Percentiles rank a stretch among this genome's conserved stretches.
phyloP scores from a whole-genome alignment of 2,888 invertebrate genomes.

The Andricus curvator region DNA sequence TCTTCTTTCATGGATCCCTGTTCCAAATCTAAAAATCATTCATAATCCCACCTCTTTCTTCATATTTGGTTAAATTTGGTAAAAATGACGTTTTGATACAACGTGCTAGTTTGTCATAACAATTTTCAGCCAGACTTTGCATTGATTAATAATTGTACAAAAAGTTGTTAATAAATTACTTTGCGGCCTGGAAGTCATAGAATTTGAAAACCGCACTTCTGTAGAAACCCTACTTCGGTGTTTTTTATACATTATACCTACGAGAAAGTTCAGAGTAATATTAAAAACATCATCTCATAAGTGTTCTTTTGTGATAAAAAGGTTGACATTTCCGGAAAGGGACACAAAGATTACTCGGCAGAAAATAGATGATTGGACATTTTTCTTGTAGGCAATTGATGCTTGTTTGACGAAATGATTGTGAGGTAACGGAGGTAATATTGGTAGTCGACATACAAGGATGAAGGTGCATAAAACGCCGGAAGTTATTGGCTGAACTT shows the following conservation, averaged over 20 bases:
- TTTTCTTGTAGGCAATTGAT: background rate
- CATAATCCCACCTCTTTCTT: too few relatives aligned
- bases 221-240: too few relatives aligned
- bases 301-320: slow-evolving; percentile 4
- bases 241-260: background rate
- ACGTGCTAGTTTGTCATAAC: too few relatives aligned
- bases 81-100: too few relatives aligned
- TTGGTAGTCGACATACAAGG: background rate
- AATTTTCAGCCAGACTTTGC: too few relatives aligned
- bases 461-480: slow-evolving; percentile 40
- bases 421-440: background rate
- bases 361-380: slow-evolving; percentile 2
- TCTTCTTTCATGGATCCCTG: too few relatives aligned
- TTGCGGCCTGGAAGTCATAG: too few relatives aligned
- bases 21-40: too few relatives aligned
- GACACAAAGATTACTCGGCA: background rate
- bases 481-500: slow-evolving; percentile 52
- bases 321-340: background rate
- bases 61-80: too few relatives aligned
- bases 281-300: background rate
- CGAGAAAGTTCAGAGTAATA: background rate
- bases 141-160: too few relatives aligned
- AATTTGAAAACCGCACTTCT: too few relatives aligned
- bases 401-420: slow-evolving; percentile 15
- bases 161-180: too few relatives aligned